Conservation (phyloP, 2,113 vertebrate genomes). For the Grammomys surdaster region DNA sequence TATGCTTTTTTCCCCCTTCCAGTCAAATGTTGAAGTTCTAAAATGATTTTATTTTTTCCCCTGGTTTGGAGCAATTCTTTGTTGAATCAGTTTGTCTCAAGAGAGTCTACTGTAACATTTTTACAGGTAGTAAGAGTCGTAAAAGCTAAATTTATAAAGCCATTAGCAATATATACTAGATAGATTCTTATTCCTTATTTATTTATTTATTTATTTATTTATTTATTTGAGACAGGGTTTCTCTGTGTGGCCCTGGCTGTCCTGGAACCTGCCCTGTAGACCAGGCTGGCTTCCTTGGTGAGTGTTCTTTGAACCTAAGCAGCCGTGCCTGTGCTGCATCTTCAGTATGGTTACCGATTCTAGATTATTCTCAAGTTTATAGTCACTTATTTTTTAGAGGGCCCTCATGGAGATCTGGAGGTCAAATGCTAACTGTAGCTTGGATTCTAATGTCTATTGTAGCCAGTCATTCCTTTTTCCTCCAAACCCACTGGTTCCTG, state of each 20-base stretch:
- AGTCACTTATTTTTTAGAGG: constrained; percentile 41
- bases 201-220: too few relatives aligned
- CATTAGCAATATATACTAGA: not conserved
- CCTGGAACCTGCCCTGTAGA: not conserved
- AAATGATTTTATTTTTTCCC: not conserved
- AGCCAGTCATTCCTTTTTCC: constrained; percentile 7
- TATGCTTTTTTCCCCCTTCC: not conserved
- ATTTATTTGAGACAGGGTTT: not conserved
- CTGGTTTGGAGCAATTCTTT: constrained; percentile 3
- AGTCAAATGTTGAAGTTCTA: not conserved
- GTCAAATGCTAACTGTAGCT: constrained; percentile 43
- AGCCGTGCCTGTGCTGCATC: not conserved
- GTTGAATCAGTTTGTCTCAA: not conserved
- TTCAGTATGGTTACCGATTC: not conserved
- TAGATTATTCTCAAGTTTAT: constrained; percentile 38
- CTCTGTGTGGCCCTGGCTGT: not conserved
- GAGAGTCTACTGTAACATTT: not conserved
- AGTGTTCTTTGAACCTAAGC: not conserved
- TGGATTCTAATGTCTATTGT: constrained; percentile 1
- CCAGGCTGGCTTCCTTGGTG: not conserved
- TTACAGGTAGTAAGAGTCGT: not conserved
- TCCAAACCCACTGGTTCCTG: not conserved
- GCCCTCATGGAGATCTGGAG: constrained; percentile 30
- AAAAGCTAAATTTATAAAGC: not conserved
- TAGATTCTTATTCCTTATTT: not conserved